Percentiles rank a stretch among this genome's conserved stretches.
Evolutionary conservation across 2,888 invertebrate genomes (phyloP).

Genomic region (Diplazon laetatorius): DNA sequence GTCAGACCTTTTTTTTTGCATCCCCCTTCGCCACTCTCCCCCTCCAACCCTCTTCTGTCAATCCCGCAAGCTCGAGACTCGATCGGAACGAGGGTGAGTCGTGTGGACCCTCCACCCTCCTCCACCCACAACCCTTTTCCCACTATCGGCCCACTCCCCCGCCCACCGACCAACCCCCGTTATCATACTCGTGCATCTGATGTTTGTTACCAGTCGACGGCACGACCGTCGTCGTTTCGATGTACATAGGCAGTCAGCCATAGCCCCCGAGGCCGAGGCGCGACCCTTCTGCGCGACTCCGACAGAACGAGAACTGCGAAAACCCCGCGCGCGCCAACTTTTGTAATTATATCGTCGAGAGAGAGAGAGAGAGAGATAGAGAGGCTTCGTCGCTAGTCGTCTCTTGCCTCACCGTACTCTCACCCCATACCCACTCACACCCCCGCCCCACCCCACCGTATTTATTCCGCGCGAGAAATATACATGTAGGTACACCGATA

Average conservation of each 20-base stretch:
- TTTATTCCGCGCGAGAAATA: too few species aligned
- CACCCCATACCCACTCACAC: too few species aligned
- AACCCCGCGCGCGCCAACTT: slow-evolving; percentile 48
- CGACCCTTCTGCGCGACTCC: slow-evolving; percentile 17
- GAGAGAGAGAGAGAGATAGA: too few species aligned
- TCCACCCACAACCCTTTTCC: too few species aligned
- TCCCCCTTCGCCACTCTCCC: too few species aligned
- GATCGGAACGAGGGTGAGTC: neutral
- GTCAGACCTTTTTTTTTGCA: neutral
- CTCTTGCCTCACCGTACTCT: slow-evolving; percentile 6
- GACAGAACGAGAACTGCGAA: slow-evolving; percentile 10
- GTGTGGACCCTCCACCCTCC: slow-evolving; percentile 5
- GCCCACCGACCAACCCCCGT: slow-evolving; percentile 17
- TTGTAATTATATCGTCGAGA: slow-evolving; percentile 62
- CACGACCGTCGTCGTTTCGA: slow-evolving; percentile 45
- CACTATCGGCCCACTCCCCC: neutral
- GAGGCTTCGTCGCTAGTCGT: slow-evolving; percentile 26
- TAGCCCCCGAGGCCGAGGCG: too few species aligned
- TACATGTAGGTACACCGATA: slow-evolving; percentile 9
- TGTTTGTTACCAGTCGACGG: slow-evolving; percentile 60
- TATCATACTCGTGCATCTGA: slow-evolving; percentile 59
- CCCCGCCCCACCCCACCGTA: slow-evolving; percentile 8
- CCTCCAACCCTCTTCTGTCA: neutral
- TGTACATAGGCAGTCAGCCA: slow-evolving; percentile 1
- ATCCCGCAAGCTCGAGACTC: neutral